Evolutionary conservation across 2,888 invertebrate species (phyloP), one percentile per base, ranked within the genome.

Genomic region (Torymus tubicola): DNA sequence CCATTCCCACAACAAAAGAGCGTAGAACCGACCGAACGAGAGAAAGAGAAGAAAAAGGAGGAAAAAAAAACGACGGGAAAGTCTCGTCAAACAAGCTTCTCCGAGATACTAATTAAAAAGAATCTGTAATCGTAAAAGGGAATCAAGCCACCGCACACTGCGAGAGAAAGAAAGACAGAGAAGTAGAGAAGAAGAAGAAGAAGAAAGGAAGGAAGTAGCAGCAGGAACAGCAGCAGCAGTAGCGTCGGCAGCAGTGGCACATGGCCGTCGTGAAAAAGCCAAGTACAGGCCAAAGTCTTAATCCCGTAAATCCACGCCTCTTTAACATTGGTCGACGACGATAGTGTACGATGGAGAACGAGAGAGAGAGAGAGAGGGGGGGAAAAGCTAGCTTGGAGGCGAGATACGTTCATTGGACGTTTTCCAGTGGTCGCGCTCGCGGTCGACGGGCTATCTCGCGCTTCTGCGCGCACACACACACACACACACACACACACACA

Each of bases 271-370:
- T 42, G 53, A 69, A 61, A 68, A 55, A 55, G 61, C 61, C 61
- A 68, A 69, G 76, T 76, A 69, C 69, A 76, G 61, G 53, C 68
- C 58, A n/a, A 13, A 61, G 68, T 63, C 76, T 76, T 73, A 72
- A 78, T 78, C 78, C 67, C 78, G 78, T 73, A 73, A 73, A 73
- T 78, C 78, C 73, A 67, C 73, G 78, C 68, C 72, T 78, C 78
- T 78, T 78, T 72, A 78, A 71, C 78, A 78, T 78, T 52, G 50
- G 18, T 3, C 2, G 42, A 52, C 75, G 67, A 2, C 71, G 50
- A 52, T 72, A 63, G 52, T 42, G 42, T 42, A 42, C 42, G 42
- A 42, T 8, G 42, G 42, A 8, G 11, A 63, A 16, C 2, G 24
- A 18, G 14, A 58, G 12, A 13, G 11, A 16, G 58, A 52, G 12